These are phyloP conservation scores for Aleiodes sp. DNA, from an alignment of 1,140 invertebrate species.

Conservation along the genomic window DNA sequence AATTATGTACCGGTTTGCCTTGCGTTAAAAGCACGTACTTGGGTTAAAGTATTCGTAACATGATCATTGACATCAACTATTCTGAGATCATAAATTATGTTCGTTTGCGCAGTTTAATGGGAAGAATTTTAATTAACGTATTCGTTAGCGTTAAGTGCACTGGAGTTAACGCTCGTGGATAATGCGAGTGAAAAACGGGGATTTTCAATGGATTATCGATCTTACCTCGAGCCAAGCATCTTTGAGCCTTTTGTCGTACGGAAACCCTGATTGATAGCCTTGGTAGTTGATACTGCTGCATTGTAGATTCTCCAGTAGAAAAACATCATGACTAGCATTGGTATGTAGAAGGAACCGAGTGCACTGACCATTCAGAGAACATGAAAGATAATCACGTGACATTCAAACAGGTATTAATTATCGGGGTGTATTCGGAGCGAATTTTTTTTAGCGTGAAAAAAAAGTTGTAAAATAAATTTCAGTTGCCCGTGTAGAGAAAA, in stretches of 20 bases:
- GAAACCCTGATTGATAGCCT: constrained; percentile 91
- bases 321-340: constrained; percentile 95
- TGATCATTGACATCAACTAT: constrained; percentile 4
- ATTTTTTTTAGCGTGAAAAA: too few relatives aligned
- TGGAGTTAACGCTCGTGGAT: too few relatives aligned
- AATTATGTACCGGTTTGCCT: neutral
- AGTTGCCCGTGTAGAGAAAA: too few relatives aligned
- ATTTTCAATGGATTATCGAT: neutral
- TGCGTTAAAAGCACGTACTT: neutral
- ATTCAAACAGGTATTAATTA: neutral
- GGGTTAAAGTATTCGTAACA: neutral
- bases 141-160: too few relatives aligned
- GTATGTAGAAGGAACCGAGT: constrained; percentile 94
- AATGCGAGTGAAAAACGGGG: too few relatives aligned
- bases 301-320: constrained; percentile 97
- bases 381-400: neutral
- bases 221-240: constrained; percentile 59
- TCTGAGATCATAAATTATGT: neutral
- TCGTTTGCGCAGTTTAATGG: neutral
- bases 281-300: constrained; percentile 88
- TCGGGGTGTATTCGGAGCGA: too few relatives aligned
- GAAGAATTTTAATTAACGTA: constrained; percentile 71
- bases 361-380: constrained; percentile 78
- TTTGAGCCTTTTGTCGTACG: constrained; percentile 84
- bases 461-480: too few relatives aligned